Base-by-base conservation (phyloP, 2,113 vertebrate genomes). In the Neodontobutis hainanensis region DNA sequence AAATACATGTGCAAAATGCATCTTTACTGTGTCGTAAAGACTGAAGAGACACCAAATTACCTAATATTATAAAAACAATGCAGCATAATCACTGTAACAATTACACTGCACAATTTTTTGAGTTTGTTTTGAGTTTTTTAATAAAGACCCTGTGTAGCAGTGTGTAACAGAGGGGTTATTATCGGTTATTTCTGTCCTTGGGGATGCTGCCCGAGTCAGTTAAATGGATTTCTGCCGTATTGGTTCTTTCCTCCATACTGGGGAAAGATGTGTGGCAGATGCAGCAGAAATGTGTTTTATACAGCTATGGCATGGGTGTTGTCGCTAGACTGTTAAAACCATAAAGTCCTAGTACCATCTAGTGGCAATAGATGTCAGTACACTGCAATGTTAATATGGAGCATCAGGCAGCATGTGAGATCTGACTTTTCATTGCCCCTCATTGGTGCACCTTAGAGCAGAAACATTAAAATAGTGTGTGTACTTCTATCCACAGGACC, bases 401-500 rank as follows among this genome's bases (percentile, higher is more conserved):
- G 6, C 12, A 8, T 14, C 16, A 14, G 27, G 15, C 38, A 45
- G 4, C 40, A 69, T 7, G 8, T 40, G 1, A 0, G 35, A 5
- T 73, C 6, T 45, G 16, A 16, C 27, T 67, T 40, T 68, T 27
- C n/a, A 27, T 27, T 27, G 19, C 19, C 19, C 19, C 19, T 27
- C 19, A 27, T 27, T 27, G 19, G 19, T 27, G 19, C 3, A 27
- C 19, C 19, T 27, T 27, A 3, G 19, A 27, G 19, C 19, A 27
- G 19, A 27, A 27, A 27, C 19, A 27, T 27, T 27, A 27, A 27
- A 27, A 27, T 27, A 3, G 19, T 27, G 19, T 27, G 19, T 71
- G 8, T 51, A 19, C 27, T 35, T 71, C 32, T 73, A 48, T 68
- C 74, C 69, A 61, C 84, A 97, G 96, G 96, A 97, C 81, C 92